Percentiles rank a stretch among this genome's conserved stretches.
Evolutionary conservation across 2,797 vertebrate species (phyloP).

Genomic region (Synaphobranchus kaupii): DNA sequence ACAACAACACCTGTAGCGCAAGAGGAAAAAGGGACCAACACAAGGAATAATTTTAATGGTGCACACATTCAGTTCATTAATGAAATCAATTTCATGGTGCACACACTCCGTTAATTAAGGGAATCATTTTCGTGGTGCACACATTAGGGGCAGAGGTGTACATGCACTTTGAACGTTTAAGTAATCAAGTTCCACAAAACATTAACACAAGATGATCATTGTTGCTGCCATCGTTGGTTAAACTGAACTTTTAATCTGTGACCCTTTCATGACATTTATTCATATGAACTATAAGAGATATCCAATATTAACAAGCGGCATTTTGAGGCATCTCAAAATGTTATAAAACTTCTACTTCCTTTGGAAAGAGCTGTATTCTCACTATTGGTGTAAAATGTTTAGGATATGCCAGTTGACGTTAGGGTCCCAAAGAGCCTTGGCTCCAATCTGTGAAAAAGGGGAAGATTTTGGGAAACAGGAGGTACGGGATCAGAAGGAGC

Average conservation of each 20-base stretch:
- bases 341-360: not conserved
- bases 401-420: not conserved
- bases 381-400: not conserved
- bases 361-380: not conserved
- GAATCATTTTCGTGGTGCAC: not conserved
- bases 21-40: not conserved
- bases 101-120: not conserved
- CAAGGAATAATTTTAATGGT: not conserved
- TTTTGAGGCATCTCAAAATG: not conserved
- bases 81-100: not conserved
- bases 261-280: not conserved
- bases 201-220: not conserved
- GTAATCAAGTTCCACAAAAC: not conserved
- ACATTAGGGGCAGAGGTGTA: not conserved
- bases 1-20: no score
- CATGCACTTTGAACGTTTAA: not conserved
- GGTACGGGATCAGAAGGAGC: not conserved
- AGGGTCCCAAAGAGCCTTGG: not conserved
- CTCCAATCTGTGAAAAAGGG: not conserved
- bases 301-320: not conserved
- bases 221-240: not conserved
- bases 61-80: not conserved
- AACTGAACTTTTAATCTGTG: conserved; percentile 10
- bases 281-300: not conserved
- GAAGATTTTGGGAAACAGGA: not conserved